Percentiles rank a stretch among this genome's conserved stretches.
Conservation (phyloP, 2,888 invertebrate genomes). For the Esperia sulphurella region DNA sequence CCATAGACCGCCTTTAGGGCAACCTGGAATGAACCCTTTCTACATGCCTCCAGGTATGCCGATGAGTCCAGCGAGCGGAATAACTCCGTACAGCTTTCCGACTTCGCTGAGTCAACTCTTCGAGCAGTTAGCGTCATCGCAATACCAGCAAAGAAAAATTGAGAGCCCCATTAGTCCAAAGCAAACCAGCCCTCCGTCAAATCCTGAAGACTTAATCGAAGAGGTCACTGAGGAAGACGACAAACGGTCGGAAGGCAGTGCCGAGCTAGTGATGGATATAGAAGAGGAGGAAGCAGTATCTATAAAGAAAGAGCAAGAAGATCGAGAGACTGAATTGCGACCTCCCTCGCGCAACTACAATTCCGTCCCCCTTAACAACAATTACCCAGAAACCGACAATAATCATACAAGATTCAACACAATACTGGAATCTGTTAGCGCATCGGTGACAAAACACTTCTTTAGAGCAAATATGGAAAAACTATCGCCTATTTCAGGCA, state of each 20-base stretch:
- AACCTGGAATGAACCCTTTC: slow-evolving; percentile 80
- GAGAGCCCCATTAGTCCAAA: slow-evolving; percentile 50
- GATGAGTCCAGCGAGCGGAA: slow-evolving; percentile 65
- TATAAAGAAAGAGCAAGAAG: slow-evolving; percentile 69
- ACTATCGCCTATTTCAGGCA: slow-evolving; percentile 77
- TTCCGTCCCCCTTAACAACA: slow-evolving; percentile 55
- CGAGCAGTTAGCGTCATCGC: slow-evolving; percentile 79
- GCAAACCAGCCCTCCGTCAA: slow-evolving; percentile 45
- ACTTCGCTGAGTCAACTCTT: slow-evolving; percentile 82
- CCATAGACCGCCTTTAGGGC: slow-evolving; percentile 69
- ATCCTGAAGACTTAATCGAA: slow-evolving; percentile 81
- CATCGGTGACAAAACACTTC: slow-evolving; percentile 86
- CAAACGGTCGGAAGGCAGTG: slow-evolving; percentile 71
- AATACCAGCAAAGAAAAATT: slow-evolving; percentile 69
- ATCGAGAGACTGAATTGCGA: slow-evolving; percentile 39
- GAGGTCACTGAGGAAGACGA: slow-evolving; percentile 81
- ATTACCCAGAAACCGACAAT: slow-evolving; percentile 50
- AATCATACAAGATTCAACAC: slow-evolving; percentile 83
- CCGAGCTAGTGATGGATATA: slow-evolving; percentile 85
- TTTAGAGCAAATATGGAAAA: slow-evolving; percentile 85
- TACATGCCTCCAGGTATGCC: slow-evolving; percentile 80
- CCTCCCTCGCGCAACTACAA: slow-evolving; percentile 43
- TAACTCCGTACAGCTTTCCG: slow-evolving; percentile 75
- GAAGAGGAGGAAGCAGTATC: slow-evolving; percentile 76
- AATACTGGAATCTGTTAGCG: slow-evolving; percentile 86